Evolutionary conservation across 1,140 invertebrate genomes (phyloP), one percentile per base, ranked within the genome.

Genomic region (Penaeus indicus): DNA sequence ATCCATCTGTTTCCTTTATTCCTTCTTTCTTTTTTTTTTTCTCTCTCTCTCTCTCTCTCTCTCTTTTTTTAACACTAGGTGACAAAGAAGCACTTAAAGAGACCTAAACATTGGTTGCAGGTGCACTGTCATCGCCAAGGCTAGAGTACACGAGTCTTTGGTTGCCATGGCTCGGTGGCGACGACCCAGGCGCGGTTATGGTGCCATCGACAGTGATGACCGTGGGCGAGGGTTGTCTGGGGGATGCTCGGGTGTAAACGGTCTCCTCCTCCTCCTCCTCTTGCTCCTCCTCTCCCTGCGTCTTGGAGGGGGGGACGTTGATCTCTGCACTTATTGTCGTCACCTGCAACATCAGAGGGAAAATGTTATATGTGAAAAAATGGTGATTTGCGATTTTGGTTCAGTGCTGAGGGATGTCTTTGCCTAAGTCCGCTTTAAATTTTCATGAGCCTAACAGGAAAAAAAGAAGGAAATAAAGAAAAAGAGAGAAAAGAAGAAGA

Each of bases 311-410:
- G 63, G 72, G 84, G 25, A 75, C 63, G 54, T 84, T 88, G 69
- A 88, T 88, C 69, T 88, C 86, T 10, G 86, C 86, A 67, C 63
- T 88, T 64, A 88, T 42, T 16, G 81, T 88, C 38, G 81, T 83
- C 62, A 88, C 82, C 86, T 88, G 81, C 16, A 84, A 54, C 11
- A 54, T 54, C 54, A 54, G 54, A 16, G 8, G 54, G 16, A 54
- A 54, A 54, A 54, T 54, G 16, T 16, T 54, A 16, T 1, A 16
- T 16, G 10, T 54, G 54, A 11, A 78, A 1, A 82, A 82, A 47
- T 3, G n/a, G 60, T 25, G 1, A 54, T 32, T 16, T 32, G 5
- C 18, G 11, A n/a, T 27, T n/a, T 75, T 75, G 18, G 0, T n/a
- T 75, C 27, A 10, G 7, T 32, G 13, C 4, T 75, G n/a, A 54